Evolutionary conservation across 2,888 invertebrate genomes (phyloP).

Genomic region (Mesopsocus fuscifrons): DNA sequence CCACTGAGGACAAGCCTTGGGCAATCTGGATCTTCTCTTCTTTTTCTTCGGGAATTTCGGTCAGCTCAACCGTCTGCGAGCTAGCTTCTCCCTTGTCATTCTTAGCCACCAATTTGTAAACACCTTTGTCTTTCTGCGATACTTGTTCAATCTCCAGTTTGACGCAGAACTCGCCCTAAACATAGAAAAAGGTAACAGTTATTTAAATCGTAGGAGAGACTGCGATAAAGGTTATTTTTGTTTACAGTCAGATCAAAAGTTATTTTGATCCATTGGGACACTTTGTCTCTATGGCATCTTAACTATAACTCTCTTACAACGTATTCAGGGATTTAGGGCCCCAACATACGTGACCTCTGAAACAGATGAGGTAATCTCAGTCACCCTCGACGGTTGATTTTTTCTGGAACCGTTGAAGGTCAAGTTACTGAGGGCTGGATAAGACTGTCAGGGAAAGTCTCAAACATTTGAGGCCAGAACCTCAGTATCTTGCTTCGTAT

Average conservation of each 20-base stretch:
- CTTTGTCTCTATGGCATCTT: conserved; percentile 7
- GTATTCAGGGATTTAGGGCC: too few species aligned
- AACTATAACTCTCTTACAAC: too few species aligned
- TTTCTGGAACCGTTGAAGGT: too few species aligned
- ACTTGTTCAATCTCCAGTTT: conserved; percentile 79
- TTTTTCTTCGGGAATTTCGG: conserved; percentile 58
- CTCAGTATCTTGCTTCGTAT: too few species aligned
- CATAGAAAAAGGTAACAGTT: conserved; percentile 12
- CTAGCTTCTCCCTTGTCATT: conserved; percentile 86
- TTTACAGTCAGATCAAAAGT: conserved; percentile 4
- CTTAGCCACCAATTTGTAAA: conserved; percentile 76
- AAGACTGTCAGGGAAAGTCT: too few species aligned
- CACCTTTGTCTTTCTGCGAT: conserved; percentile 61
- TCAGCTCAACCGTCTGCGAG: conserved; percentile 72
- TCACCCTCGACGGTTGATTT: too few species aligned
- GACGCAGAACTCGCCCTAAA: conserved; percentile 70
- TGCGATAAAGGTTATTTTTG: conserved; percentile 10
- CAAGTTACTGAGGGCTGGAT: too few species aligned
- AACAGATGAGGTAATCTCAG: too few species aligned
- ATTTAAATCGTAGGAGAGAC: neutral
- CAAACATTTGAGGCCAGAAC: too few species aligned
- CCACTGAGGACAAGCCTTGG: conserved; percentile 54
- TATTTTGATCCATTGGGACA: conserved; percentile 7
- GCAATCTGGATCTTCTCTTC: conserved; percentile 63
- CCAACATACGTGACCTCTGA: too few species aligned